A percentile compares a stretch with the other conserved stretches of the same genome.
phyloP scores from a whole-genome alignment of 2,888 invertebrate genomes.

The Orthosia cruda region DNA sequence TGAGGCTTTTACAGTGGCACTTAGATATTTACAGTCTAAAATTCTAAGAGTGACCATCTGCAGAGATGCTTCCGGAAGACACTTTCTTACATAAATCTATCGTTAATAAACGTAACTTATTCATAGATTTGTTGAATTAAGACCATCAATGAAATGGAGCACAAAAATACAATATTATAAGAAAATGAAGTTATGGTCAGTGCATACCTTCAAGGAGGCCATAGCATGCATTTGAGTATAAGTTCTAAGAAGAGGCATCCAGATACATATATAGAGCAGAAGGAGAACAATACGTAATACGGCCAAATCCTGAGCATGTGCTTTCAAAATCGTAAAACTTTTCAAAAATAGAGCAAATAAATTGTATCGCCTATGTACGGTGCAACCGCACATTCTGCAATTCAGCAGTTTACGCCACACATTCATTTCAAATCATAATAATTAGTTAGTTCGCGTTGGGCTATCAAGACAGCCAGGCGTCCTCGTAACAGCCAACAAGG shows the following conservation, averaged over 20 bases:
- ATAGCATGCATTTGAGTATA: too few species aligned
- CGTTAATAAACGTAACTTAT: background rate
- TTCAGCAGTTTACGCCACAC: too few species aligned
- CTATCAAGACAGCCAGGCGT: too few species aligned
- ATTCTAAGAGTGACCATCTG: constrained; percentile 3
- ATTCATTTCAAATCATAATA: too few species aligned
- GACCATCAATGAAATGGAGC: too few species aligned
- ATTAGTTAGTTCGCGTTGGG: too few species aligned
- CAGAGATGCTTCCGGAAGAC: background rate
- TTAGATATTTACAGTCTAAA: background rate
- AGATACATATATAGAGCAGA: background rate
- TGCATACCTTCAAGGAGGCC: too few species aligned
- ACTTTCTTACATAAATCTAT: background rate
- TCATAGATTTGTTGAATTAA: background rate
- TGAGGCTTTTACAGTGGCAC: background rate
- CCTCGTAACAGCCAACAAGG: too few species aligned
- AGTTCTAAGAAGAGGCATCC: background rate
- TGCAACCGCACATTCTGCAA: too few species aligned
- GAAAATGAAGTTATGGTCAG: too few species aligned
- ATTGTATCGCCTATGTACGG: too few species aligned
- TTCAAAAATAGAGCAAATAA: background rate
- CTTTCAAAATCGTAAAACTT: background rate
- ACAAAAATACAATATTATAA: too few species aligned
- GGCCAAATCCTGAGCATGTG: background rate
- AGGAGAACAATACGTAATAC: background rate